These are phyloP conservation scores for Pachypsylla venusta DNA, from an alignment of 1,140 invertebrate genomes.

Conservation along the genomic window DNA sequence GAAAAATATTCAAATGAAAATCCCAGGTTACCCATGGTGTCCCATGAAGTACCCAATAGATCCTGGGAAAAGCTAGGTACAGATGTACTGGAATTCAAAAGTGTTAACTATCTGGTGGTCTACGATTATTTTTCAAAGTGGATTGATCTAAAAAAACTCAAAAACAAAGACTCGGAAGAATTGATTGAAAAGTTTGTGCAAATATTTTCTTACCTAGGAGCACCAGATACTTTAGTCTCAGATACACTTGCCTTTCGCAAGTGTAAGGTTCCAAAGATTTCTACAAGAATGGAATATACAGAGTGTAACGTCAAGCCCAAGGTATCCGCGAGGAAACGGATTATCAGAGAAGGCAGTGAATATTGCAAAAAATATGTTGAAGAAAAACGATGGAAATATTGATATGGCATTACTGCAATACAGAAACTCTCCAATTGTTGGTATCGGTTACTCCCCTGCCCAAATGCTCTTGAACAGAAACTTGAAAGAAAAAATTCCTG, in stretches of 20 bases:
- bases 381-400: conserved; percentile 3
- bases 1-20: conserved; percentile 20
- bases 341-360: conserved; percentile 19
- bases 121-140: conserved; percentile 29
- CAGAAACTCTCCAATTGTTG: neutral
- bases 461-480: neutral
- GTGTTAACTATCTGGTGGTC: conserved; percentile 27
- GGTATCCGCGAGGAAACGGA: conserved; percentile 20
- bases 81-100: conserved; percentile 27
- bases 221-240: conserved; percentile 11
- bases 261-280: conserved; percentile 12
- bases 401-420: neutral
- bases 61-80: conserved; percentile 27
- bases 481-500: neutral
- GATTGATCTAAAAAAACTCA: conserved; percentile 22
- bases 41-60: conserved; percentile 24
- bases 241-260: conserved; percentile 18
- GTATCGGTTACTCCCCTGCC: neutral
- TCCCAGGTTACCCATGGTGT: conserved; percentile 26
- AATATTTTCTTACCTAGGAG: conserved; percentile 13
- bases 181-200: neutral
- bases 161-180: conserved; percentile 1
- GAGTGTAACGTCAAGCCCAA: conserved; percentile 15
- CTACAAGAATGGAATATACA: conserved; percentile 14
- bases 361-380: conserved; percentile 17